A percentile compares a stretch with the other conserved stretches of the same genome.
Evolutionary conservation across 2,888 invertebrate genomes (phyloP).

Genomic region (Sphaerophoria taeniata): DNA sequence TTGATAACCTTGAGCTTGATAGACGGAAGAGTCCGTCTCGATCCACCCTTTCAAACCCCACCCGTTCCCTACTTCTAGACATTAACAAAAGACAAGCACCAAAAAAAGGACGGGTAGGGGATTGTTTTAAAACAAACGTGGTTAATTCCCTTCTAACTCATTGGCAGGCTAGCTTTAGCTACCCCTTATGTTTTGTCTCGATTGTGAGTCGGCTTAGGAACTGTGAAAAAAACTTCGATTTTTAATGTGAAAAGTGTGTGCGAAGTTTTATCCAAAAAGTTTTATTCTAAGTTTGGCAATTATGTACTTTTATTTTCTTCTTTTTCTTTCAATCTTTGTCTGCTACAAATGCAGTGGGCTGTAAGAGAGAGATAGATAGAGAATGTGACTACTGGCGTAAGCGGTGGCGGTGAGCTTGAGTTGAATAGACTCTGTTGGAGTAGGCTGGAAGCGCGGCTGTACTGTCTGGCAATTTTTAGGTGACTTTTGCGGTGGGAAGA

Average conservation of each 20-base stretch:
- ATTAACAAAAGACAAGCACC: constrained; percentile 35
- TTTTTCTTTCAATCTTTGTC: constrained; percentile 61
- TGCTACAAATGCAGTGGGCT: constrained; percentile 43
- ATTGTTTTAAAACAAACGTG: constrained; percentile 68
- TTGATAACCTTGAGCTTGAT: constrained; percentile 71
- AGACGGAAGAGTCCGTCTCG: constrained; percentile 35
- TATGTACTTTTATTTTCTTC: constrained; percentile 69
- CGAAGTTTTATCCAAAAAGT: constrained; percentile 73
- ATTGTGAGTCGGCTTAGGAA: constrained; percentile 39
- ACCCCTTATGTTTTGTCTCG: constrained; percentile 14
- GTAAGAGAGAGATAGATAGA: not conserved
- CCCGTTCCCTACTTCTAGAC: not conserved
- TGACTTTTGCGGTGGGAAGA: constrained; percentile 64
- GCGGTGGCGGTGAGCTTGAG: constrained; percentile 17
- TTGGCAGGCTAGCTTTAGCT: constrained; percentile 16
- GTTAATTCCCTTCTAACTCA: constrained; percentile 59
- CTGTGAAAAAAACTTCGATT: constrained; percentile 57
- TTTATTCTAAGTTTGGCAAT: constrained; percentile 75
- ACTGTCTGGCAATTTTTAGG: constrained; percentile 61
- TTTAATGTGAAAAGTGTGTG: constrained; percentile 74
- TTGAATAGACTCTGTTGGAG: constrained; percentile 36
- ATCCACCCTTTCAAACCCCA: not conserved
- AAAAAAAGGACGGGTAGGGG: constrained; percentile 37
- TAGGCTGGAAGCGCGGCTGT: constrained; percentile 64
- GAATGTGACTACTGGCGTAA: not conserved